Conservation (phyloP, 2,888 invertebrate genomes). For the Lepas anatifera region DNA sequence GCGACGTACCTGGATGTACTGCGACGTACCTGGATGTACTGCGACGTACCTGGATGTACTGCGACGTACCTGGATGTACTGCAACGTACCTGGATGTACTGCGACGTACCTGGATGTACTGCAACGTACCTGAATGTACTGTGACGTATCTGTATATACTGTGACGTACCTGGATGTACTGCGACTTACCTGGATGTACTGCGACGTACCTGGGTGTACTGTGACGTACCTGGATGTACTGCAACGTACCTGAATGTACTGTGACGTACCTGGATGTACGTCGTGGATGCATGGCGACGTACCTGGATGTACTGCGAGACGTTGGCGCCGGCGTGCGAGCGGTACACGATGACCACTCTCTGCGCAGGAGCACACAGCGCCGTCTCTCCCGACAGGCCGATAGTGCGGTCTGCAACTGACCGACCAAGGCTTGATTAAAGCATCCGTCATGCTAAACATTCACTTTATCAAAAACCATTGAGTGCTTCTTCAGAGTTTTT, state of each 20-base stretch:
- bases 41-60: neutral
- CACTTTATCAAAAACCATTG: no score
- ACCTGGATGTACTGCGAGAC: slow-evolving; percentile 26
- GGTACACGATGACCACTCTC: slow-evolving; percentile 23
- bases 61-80: neutral
- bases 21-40: neutral
- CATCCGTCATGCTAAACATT: no score
- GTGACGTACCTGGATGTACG: no score
- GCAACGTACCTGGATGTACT: neutral
- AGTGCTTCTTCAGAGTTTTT: no score
- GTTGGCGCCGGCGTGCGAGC: slow-evolving; percentile 24
- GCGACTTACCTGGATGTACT: neutral
- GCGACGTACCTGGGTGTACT: no score
- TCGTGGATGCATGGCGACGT: neutral
- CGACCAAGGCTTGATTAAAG: no score
- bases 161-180: neutral
- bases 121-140: no score
- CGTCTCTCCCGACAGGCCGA: no score
- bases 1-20: neutral
- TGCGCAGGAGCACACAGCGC: slow-evolving; percentile 22
- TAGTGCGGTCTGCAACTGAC: no score
- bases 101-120: no score
- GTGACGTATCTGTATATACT: neutral
- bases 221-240: neutral
- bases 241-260: neutral